Base-by-base conservation (phyloP, 1,140 invertebrate species). In the Diuraphis noxia region DNA sequence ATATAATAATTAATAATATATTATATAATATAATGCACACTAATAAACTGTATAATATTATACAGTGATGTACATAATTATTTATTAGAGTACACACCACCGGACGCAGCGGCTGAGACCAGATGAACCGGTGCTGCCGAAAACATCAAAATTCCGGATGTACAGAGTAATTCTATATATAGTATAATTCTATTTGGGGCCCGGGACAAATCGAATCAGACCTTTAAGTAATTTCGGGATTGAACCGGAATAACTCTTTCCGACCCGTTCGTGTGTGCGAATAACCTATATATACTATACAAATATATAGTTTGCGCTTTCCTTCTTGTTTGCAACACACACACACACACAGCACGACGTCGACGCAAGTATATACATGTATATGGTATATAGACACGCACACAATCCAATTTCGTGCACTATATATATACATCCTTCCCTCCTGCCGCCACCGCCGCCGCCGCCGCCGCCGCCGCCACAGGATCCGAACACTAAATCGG, bases 231-330 rank as follows among this genome's bases (percentile, higher is more conserved):
- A 87, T 56, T 56, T 52, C 23, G 49, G 85, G 85, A 87, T 87
- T 52, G 85, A 87, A 87, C 34, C 85, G 49, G 85, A 87, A 87
- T 38, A 56, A 56, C 85, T 87, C 85, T 87, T 87, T 87, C n/a
- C 84, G 84, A 43, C 17, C 30, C 41, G 43, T 43, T 82, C 81
- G 81, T 41, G 81, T 82, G 81, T 82, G 13, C 40, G 38, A 25
- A n/a, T n/a, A n/a, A 38, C 34, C 36, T 79, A 79, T 79, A 38
- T 34, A 34, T 79, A 79, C 19, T 79, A 38, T 56, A n/a, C n/a
- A n/a, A 17, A 46, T 46, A 43, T 43, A 40, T 30, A 40, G 17
- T 36, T 38, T 2, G 79, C 36, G 38, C 36, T 72, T 49, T 63
- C 13, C 56, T 63, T 23, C 38, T 81, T 38, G 38, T 38, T 38